Percentiles rank a stretch among this genome's conserved stretches.
phyloP scores from a whole-genome alignment of 2,113 vertebrate genomes.

The Sylvietta virens region DNA sequence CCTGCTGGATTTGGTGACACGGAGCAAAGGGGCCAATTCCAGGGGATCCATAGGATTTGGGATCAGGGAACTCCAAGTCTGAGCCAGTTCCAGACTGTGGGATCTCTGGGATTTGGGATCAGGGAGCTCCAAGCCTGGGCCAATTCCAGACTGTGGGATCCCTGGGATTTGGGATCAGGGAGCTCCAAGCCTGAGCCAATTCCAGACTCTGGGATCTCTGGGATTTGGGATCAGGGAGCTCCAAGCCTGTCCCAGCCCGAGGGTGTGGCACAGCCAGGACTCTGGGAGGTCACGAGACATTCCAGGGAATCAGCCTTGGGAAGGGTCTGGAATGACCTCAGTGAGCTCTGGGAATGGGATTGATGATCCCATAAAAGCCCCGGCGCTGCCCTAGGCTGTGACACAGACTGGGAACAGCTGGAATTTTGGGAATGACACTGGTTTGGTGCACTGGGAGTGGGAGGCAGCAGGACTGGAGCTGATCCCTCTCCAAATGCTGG shows the following conservation, averaged over 20 bases:
- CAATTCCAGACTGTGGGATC: neutral
- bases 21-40: neutral
- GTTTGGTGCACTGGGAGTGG: neutral
- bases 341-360: neutral
- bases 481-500: neutral
- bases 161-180: neutral
- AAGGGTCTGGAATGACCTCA: neutral
- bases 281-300: neutral
- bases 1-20: neutral
- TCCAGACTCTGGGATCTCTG: neutral
- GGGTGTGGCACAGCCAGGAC: neutral
- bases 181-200: neutral
- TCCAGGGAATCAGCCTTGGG: neutral
- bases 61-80: neutral
- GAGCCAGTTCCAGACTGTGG: neutral
- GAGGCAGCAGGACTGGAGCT: rapidly evolving
- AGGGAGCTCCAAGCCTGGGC: neutral
- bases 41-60: neutral
- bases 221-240: neutral
- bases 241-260: neutral
- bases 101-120: neutral
- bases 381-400: rapidly evolving
- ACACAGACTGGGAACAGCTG: rapidly evolving
- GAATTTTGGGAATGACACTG: rapidly evolving
- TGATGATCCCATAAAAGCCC: neutral